Evolutionary conservation across 1,140 invertebrate genomes (phyloP).

Genomic region (Aphidius gifuensis): DNA sequence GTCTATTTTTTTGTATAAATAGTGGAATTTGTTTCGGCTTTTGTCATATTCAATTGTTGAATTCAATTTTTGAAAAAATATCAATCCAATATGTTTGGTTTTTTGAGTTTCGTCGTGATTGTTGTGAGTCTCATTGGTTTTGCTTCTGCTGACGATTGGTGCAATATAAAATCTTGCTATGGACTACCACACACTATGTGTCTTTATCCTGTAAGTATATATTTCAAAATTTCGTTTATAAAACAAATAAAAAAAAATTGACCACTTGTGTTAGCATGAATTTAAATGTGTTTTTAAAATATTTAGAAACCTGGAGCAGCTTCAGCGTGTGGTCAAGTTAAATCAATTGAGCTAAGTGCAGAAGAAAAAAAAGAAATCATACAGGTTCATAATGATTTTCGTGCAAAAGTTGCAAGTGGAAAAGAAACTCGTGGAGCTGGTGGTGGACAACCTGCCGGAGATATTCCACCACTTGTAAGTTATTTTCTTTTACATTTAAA

Average conservation of each 20-base stretch:
- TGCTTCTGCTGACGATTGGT: background rate
- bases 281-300: background rate
- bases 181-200: background rate
- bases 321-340: background rate
- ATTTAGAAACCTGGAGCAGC: background rate
- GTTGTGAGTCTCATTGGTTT: background rate
- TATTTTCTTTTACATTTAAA: background rate
- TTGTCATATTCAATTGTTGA: no score
- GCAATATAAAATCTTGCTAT: background rate
- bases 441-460: no score
- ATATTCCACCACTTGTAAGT: no score
- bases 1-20: no score
- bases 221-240: background rate
- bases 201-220: background rate
- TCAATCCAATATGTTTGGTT: conserved; percentile 13
- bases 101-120: background rate
- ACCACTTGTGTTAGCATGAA: background rate
- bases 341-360: background rate
- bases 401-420: background rate
- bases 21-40: no score
- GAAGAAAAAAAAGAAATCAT: background rate
- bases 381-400: background rate
- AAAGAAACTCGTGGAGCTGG: background rate
- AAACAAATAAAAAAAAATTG: no score
- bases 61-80: no score